phyloP scores from a whole-genome alignment of 2,888 invertebrate genomes.

The Stratiomys singularior region DNA sequence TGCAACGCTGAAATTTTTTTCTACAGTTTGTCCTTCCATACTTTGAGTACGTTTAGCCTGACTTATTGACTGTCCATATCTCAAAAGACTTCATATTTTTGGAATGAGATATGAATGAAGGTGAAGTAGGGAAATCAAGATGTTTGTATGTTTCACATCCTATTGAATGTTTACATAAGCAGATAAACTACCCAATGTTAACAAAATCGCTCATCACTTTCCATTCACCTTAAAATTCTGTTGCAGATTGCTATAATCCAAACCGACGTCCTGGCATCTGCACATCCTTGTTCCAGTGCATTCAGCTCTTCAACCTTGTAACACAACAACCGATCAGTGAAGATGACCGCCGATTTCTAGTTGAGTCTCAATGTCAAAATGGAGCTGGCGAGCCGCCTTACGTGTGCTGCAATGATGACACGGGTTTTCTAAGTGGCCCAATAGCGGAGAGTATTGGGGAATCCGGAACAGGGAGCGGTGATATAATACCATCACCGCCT shows the following conservation, averaged over 20 bases:
- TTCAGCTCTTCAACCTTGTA: slow-evolving; percentile 56
- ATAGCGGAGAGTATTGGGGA: background rate
- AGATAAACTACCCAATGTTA: no score
- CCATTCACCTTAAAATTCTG: no score
- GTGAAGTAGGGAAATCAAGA: no score
- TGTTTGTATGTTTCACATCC: no score
- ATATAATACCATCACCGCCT: slow-evolving; percentile 23
- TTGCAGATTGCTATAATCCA: slow-evolving; percentile 63
- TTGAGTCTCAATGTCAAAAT: slow-evolving; percentile 58
- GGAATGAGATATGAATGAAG: no score
- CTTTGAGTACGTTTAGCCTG: no score
- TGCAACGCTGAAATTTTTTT: no score
- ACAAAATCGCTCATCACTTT: no score
- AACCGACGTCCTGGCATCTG: slow-evolving; percentile 59
- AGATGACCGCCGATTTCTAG: slow-evolving; percentile 57
- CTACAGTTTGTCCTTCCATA: no score
- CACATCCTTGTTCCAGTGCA: slow-evolving; percentile 61
- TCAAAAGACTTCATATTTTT: no score
- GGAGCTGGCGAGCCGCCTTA: slow-evolving; percentile 58
- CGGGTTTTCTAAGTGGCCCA: slow-evolving; percentile 15
- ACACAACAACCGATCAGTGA: slow-evolving; percentile 51
- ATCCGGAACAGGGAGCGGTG: background rate
- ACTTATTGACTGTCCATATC: no score
- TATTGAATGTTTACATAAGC: no score
- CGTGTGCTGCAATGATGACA: slow-evolving; percentile 62